Base-by-base conservation (phyloP, 2,113 vertebrate species). In the Clinocottus analis region DNA sequence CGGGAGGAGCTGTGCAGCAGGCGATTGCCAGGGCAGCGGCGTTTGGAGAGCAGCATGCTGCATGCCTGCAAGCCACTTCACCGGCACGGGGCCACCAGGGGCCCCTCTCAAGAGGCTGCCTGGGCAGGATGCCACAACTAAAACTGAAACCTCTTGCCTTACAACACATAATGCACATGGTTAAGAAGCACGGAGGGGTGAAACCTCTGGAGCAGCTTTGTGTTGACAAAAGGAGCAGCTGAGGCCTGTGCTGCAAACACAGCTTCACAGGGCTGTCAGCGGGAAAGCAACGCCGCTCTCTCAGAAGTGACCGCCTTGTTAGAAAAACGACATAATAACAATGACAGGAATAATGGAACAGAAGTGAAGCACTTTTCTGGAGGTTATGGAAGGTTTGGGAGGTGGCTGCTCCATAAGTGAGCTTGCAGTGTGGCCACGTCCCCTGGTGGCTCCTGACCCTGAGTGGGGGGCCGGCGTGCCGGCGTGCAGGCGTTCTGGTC, bases 301-400 rank as follows among this genome's bases (percentile, higher is more conserved):
- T 90, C 79, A 89, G 78, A 85, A 53, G 72, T 85, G 88, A 84
- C 89, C 47, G 74, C 79, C 88, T 90, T 78, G 85, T 92, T 91
- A 90, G 90, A 91, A 91, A 92, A 89, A 90, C 86, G 89, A 90
- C 89, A 92, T 76, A 91, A 91, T 89, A 92, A 90, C 90, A 88
- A 92, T 85, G 89, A 88, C 81, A 89, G 91, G 85, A 90, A 79
- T 87, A 89, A 90, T 92, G 83, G 83, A 86, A 91, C 68, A 77
- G 79, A 60, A 37, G 75, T 68, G 74, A 80, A 73, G 73, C 78
- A 75, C 80, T 56, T 81, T 62, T 85, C 49, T 43, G 45, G 70
- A 73, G 89, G 86, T 76, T 65, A 62, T 79, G 70, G 61, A 7
- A 59, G 78, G 73, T 74, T 81, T 59, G 35, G 84, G 45, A 47